Base-by-base conservation (phyloP, 1,140 invertebrate genomes). In the Chymomyza costata region DNA sequence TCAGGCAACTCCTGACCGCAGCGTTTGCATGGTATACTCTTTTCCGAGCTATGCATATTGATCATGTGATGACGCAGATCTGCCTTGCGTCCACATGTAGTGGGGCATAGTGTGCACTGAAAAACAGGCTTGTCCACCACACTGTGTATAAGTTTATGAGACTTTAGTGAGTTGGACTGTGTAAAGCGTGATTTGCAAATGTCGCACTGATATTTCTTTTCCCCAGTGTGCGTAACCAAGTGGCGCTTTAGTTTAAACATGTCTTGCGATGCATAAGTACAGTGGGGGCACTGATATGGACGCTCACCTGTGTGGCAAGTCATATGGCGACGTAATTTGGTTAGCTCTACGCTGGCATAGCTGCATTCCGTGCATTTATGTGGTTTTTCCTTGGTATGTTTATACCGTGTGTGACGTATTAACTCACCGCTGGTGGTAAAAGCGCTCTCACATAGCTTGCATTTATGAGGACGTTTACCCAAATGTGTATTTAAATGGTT, bases 401-500 rank as follows among this genome's bases (percentile, higher is more conserved):
- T 90, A 82, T 96, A 96, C 1, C 96, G 89, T 3, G 97, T 94
- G 84, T 99, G 97, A 19, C 97, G 89, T 0, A 97, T 94, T 41
- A 98, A 87, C 87, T 98, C 96, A 56, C 96, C 96, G 44, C 95
- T 97, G 1, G 97, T 99, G 1, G 97, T 98, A 84, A 99, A 99
- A 7, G 94, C 92, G 60, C 93, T 93, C 6, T 95, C 93, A 86
- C 97, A 99, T 81, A 90, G 93, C 87, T 96, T 97, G 87, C 97
- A 99, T 31, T 93, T 90, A 86, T 98, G 96, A 0, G 97, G 97
- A 80, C 97, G 95, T 5, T 94, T 94, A 30, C 97, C 97, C 17
- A 96, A 97, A 85, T 99, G 97, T 51, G 96, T 98, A 85, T 98
- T 98, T 1, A 97, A 92, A 86, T 99, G 97, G 85, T 98, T 99